Evolutionary conservation across 2,113 vertebrate species (phyloP).

Genomic region (Trichechus manatus): DNA sequence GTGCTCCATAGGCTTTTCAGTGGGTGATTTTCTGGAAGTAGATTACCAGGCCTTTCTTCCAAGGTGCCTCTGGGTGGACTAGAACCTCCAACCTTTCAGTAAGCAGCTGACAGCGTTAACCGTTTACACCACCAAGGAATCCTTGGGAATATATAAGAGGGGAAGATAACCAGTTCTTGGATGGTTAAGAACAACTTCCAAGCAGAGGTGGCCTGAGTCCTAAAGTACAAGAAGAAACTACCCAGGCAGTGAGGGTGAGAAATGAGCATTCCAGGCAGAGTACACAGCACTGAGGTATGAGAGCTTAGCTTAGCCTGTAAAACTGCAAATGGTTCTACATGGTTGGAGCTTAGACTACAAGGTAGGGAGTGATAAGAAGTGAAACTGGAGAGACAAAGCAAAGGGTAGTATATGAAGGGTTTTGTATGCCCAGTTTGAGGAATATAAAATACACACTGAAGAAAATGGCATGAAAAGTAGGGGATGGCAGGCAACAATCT

Average conservation of each 20-base stretch:
- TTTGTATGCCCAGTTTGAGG: neutral
- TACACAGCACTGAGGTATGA: neutral
- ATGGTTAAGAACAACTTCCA: neutral
- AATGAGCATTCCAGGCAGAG: neutral
- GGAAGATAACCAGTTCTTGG: neutral
- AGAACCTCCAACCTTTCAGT: neutral
- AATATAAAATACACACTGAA: neutral
- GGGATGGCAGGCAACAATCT: neutral
- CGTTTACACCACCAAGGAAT: too few species aligned
- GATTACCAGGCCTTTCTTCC: neutral
- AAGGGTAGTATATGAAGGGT: neutral
- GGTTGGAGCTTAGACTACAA: neutral
- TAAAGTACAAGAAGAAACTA: slow-evolving; percentile 7
- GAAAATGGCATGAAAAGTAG: neutral
- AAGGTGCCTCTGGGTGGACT: neutral
- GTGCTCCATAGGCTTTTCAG: neutral
- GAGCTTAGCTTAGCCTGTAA: neutral
- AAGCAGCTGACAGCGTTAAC: too few species aligned
- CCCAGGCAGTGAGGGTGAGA: neutral
- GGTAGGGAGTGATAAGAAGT: neutral
- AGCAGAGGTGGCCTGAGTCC: neutral
- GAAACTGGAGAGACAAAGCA: neutral
- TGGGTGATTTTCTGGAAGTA: too few species aligned
- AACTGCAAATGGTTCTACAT: neutral
- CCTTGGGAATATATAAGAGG: neutral